These are phyloP conservation scores for Pectinophora gossypiella DNA, from an alignment of 1,140 invertebrate genomes.

Conservation along the genomic window DNA sequence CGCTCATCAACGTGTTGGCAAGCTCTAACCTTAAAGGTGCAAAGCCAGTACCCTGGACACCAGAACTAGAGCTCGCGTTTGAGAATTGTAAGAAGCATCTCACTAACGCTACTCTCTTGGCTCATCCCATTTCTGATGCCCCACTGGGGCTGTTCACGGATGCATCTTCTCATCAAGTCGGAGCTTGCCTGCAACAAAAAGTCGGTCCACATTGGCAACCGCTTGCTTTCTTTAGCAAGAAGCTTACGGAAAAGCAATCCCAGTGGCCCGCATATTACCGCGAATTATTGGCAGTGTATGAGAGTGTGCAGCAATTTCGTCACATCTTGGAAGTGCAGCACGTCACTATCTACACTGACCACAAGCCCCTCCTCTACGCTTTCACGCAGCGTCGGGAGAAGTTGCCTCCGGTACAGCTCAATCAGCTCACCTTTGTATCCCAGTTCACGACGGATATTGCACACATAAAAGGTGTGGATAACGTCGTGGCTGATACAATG, in stretches of 20 bases:
- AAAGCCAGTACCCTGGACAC: constrained; percentile 12
- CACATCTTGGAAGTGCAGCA: not conserved
- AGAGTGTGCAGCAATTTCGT: not conserved
- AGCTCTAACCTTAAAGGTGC: constrained; percentile 27
- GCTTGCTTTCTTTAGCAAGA: too few species aligned
- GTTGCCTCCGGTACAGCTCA: constrained; percentile 13
- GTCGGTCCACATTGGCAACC: not conserved
- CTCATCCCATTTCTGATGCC: constrained; percentile 7
- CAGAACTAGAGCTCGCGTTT: constrained; percentile 9
- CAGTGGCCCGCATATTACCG: not conserved
- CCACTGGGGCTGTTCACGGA: constrained; percentile 23
- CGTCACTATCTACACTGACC: not conserved
- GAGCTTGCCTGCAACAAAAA: constrained; percentile 6
- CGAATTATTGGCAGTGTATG: not conserved
- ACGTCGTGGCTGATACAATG: constrained; percentile 24
- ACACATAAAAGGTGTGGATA: not conserved
- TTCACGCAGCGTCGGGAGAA: constrained; percentile 2
- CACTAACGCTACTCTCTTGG: constrained; percentile 21
- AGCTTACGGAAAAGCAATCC: not conserved
- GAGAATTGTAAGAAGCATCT: constrained; percentile 5
- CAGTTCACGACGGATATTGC: constrained; percentile 5
- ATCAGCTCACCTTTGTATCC: constrained; percentile 2
- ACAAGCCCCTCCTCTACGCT: not conserved
- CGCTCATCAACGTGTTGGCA: constrained; percentile 19
- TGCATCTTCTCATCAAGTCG: constrained; percentile 29